These are phyloP conservation scores for Halichondria panicea DNA, from an alignment of 37 sponge, comb jelly and placozoan species.

Conservation along the genomic window DNA sequence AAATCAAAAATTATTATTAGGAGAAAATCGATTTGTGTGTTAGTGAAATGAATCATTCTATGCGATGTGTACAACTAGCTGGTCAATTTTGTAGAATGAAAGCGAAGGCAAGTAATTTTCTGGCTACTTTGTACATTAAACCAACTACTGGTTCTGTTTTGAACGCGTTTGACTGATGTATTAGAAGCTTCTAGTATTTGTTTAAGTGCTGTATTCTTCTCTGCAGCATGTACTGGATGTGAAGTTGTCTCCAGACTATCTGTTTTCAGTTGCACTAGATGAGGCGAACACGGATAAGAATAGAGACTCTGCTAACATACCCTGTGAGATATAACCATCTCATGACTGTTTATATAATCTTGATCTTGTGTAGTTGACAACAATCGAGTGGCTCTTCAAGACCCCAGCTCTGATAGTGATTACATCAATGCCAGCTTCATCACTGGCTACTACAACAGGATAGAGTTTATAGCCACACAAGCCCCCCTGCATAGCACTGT, in stretches of 20 bases:
- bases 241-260: background rate
- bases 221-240: conserved; percentile 3
- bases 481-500: conserved; percentile 26
- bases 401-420: background rate
- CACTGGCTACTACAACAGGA: conserved; percentile 23
- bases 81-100: too few species aligned
- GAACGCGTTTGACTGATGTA: too few species aligned
- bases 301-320: background rate
- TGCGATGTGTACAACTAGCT: too few species aligned
- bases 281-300: conserved; percentile 11
- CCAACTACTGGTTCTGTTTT: too few species aligned
- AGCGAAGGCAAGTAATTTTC: too few species aligned
- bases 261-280: conserved; percentile 7
- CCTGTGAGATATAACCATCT: conserved; percentile 5
- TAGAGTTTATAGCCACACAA: conserved; percentile 41
- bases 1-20: background rate
- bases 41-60: too few species aligned
- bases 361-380: too few species aligned
- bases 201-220: too few species aligned
- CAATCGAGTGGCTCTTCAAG: conserved; percentile 18
- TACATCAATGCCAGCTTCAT: conserved; percentile 52
- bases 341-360: too few species aligned
- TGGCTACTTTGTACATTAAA: too few species aligned
- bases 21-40: too few species aligned
- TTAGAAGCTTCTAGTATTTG: too few species aligned